A percentile compares a stretch with the other conserved stretches of the same genome.
Conservation (phyloP, 1,140 invertebrate species). For the Popillia japonica region DNA sequence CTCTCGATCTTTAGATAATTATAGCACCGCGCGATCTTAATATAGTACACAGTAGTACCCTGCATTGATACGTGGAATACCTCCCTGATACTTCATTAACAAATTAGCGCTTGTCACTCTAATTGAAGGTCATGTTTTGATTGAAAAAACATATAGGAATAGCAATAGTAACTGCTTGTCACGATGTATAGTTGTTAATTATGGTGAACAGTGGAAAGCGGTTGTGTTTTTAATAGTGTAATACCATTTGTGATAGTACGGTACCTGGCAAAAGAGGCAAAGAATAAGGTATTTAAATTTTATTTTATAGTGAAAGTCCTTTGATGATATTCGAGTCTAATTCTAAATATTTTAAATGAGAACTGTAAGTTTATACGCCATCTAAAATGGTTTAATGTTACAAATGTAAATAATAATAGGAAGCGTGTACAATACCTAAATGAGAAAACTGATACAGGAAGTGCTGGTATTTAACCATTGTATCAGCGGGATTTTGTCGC, state of each 20-base stretch:
- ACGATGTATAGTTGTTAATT: background rate
- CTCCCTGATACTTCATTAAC: conserved; percentile 17
- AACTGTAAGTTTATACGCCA: too few species aligned
- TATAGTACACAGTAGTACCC: conserved; percentile 6
- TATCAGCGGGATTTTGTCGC: background rate
- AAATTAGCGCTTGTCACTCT: background rate
- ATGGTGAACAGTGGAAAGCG: background rate
- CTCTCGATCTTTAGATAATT: conserved; percentile 4
- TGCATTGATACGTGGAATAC: conserved; percentile 5
- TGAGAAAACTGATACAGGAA: conserved; percentile 9
- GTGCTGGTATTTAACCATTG: background rate
- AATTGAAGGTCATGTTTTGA: conserved; percentile 18
- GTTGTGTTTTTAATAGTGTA: background rate
- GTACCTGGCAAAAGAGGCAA: background rate
- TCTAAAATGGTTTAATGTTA: too few species aligned
- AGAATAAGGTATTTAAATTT: conserved; percentile 1
- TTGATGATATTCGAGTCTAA: background rate
- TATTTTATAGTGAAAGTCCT: conserved; percentile 4
- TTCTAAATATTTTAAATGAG: too few species aligned
- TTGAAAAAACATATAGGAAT: background rate
- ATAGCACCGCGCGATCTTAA: conserved; percentile 4
- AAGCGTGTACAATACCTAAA: background rate
- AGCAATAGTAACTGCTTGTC: background rate
- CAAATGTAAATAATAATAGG: background rate
- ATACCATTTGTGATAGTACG: background rate